phyloP scores from a whole-genome alignment of 2,113 vertebrate genomes.

The Sinosuthora webbiana region DNA sequence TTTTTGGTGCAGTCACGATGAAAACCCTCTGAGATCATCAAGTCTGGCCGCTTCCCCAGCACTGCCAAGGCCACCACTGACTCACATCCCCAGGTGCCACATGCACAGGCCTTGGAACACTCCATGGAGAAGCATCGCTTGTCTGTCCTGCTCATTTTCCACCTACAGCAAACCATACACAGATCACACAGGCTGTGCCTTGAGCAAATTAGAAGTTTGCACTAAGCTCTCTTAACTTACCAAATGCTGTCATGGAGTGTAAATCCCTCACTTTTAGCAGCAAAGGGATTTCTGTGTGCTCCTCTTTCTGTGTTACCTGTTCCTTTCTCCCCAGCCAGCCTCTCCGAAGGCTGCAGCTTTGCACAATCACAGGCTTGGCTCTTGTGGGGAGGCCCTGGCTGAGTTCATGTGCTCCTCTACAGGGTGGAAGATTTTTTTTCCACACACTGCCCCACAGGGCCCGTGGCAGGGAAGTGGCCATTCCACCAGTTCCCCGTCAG shows the following conservation, averaged over 20 bases:
- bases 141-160: not conserved
- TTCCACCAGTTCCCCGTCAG: not conserved
- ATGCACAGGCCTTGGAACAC: not conserved
- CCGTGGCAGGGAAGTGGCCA: not conserved
- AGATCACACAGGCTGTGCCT: not conserved
- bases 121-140: not conserved
- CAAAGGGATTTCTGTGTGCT: not conserved
- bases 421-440: not conserved
- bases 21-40: not conserved
- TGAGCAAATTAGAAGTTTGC: not conserved
- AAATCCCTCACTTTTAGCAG: not conserved
- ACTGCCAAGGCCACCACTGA: not conserved
- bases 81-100: not conserved
- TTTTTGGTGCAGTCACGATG: not conserved
- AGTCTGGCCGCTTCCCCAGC: not conserved
- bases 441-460: rapidly evolving
- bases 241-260: not conserved
- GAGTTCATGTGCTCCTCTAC: not conserved
- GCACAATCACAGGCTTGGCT: not conserved
- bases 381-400: not conserved
- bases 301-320: rapidly evolving
- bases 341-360: not conserved
- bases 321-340: not conserved
- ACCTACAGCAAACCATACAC: not conserved
- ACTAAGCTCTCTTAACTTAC: not conserved